Conservation (phyloP, 2,113 vertebrate species). For the Cyanoramphus novaezelandiae region DNA sequence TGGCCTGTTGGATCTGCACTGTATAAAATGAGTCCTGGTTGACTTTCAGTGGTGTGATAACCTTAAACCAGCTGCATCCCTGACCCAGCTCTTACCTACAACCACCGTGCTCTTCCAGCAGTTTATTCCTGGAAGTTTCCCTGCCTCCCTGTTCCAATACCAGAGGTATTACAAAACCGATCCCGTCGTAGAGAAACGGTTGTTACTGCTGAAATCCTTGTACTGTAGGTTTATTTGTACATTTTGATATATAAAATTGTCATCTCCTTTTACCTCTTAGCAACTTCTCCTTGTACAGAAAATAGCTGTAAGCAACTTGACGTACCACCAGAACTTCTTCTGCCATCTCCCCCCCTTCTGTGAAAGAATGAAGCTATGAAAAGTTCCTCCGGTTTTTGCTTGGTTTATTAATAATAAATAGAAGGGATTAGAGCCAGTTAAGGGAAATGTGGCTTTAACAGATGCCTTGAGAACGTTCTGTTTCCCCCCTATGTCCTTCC, state of each 20-base stretch:
- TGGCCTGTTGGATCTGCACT: conserved; percentile 82
- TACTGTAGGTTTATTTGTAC: conserved; percentile 23
- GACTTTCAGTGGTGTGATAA: background rate
- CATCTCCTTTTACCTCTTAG: background rate
- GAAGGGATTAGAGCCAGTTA: background rate
- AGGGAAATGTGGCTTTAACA: background rate
- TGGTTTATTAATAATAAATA: background rate
- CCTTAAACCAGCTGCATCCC: background rate
- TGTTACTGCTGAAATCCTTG: background rate
- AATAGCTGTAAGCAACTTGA: conserved; percentile 20
- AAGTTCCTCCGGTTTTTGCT: background rate
- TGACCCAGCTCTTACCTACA: background rate
- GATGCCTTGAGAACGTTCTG: background rate
- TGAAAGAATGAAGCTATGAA: background rate
- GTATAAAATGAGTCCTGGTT: conserved; percentile 57
- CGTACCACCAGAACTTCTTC: background rate
- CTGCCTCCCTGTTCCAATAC: background rate
- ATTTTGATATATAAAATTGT: background rate
- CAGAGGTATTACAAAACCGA: background rate
- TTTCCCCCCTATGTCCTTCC: background rate
- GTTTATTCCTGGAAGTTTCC: background rate
- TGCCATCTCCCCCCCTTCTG: background rate
- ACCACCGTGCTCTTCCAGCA: background rate
- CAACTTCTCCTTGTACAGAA: conserved; percentile 43
- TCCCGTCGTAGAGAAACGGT: background rate